Evolutionary conservation across 1,140 invertebrate species (phyloP), one percentile per base, ranked within the genome.

Genomic region (Atta cephalotes): DNA sequence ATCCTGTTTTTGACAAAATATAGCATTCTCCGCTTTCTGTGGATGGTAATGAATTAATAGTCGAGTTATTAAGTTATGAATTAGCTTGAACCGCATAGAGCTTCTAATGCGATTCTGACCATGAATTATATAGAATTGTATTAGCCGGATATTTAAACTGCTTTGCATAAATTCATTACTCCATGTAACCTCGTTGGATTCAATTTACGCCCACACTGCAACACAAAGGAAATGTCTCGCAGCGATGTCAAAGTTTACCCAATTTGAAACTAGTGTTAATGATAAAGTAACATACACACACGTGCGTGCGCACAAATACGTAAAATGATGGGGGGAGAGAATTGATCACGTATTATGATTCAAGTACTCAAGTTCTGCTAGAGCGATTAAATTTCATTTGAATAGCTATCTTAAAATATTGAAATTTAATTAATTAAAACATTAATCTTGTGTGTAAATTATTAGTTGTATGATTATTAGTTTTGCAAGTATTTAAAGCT

Each of bases 111-210:
- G 56, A 84, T 84, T 74, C 56, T 74, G 56, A 74, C 68, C 56
- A 74, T 84, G 70, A 74, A 84, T 84, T 74, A 63, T 84, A 60
- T 84, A 31, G 21, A 84, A 84, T 84, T 84, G 70, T 51, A 84
- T 84, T 84, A 84, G 28, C 56, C 18, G 80, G 80, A 84, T 84
- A 84, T 84, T 84, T 84, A 84, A 84, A 84, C 80, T 84, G 80
- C 56, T 84, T 74, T 84, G 80, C 70, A 84, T 74, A 84, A 84
- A 84, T 84, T 84, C 28, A 84, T 84, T 84, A 45, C 70, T 10
- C n/a, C 56, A 74, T 45, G 45, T 84, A 84, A 84, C 28, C 39
- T 31, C 39, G 9, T 74, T 84, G 71, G 56, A 84, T 84, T 74
- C 28, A 74, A 84, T 84, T 84, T 84, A 28, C 56, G 39, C 39